Base-by-base conservation (phyloP, 64 coral and sea anemone genomes). In the Pachyseris speciosa region DNA sequence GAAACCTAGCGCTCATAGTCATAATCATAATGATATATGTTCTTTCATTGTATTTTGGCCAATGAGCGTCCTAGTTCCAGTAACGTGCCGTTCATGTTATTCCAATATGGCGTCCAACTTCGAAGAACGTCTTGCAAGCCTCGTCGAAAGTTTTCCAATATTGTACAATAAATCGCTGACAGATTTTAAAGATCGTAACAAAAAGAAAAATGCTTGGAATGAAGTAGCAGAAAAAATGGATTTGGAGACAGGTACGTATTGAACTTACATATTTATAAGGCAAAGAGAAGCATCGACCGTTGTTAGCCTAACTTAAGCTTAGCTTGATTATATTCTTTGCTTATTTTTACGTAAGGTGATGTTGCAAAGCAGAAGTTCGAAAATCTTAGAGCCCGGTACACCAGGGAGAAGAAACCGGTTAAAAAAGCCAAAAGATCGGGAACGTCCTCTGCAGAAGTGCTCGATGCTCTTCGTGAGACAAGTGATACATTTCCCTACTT, bases 361-460 rank as follows among this genome's bases (percentile, higher is more conserved):
- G 69, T 43, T 73, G 69, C 69, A 73, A 44, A 73, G 20, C 9
- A 73, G 17, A 73, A 73, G 5, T 43, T 73, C 69, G 69, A 73
- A 22, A 73, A 73, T 44, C 69, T 73, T 73, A 73, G 16, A 73
- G 69, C 69, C 39, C 69, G 38, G 17, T 73, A 73, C 17, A 17
- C 69, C 17, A 10, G 37, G 37, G 69, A 73, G 8, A 73, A 47
- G 69, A 10, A 73, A 73, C 9, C 38, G 17, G 17, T 73, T 24
- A 45, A 41, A 19, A 73, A 73, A 73, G 69, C 69, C 9, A 73
- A 73, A 19, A 40, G 17, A 73, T 73, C 38, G 37, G 36, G 69
- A 73, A 73, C 69, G 38, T 73, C 69, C 25, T 73, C 69, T 0
- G 39, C 9, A 15, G 69, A 73, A 73, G 68, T 39, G 37, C 13